Evolutionary conservation across 2,797 vertebrate species (phyloP).

Genomic region (Myotis findleyi): DNA sequence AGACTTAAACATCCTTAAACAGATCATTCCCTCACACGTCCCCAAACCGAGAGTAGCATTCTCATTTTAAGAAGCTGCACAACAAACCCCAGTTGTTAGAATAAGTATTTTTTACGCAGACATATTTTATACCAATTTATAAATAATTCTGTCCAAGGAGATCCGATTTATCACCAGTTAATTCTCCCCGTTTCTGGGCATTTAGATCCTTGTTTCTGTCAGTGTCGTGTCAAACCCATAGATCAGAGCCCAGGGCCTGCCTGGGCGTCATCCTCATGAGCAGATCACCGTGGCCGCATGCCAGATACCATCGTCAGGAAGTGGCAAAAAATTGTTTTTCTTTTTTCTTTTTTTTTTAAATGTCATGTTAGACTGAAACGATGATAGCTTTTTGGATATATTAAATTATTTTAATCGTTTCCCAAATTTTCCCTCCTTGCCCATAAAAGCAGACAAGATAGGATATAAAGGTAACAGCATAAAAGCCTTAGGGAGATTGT

Average conservation of each 20-base stretch:
- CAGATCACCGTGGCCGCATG: constrained; percentile 89
- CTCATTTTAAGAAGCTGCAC: constrained; percentile 45
- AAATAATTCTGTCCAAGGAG: constrained; percentile 70
- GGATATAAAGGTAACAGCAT: constrained; percentile 99
- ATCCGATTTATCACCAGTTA: constrained; percentile 69
- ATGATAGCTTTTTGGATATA: constrained; percentile 89
- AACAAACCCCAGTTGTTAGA: neutral
- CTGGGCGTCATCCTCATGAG: constrained; percentile 85
- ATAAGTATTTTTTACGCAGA: constrained; percentile 9
- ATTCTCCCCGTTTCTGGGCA: constrained; percentile 65
- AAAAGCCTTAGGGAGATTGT: constrained; percentile 98
- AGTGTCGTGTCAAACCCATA: constrained; percentile 80
- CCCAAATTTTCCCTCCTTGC: constrained; percentile 98
- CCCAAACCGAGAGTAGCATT: constrained; percentile 34
- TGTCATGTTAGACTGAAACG: constrained; percentile 89
- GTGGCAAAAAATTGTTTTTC: constrained; percentile 83
- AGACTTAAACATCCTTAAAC: constrained; percentile 69
- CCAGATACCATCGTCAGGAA: constrained; percentile 87
- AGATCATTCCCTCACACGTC: constrained; percentile 67
- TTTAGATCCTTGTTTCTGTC: constrained; percentile 83
- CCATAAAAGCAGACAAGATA: constrained; percentile 99
- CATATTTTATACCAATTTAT: constrained; percentile 62
- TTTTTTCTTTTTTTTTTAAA: constrained; percentile 70
- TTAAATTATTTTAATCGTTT: constrained; percentile 96
- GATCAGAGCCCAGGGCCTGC: constrained; percentile 78